These are phyloP conservation scores for Alloscopus bannaensis DNA, from an alignment of 2,888 invertebrate species.

Conservation along the genomic window DNA sequence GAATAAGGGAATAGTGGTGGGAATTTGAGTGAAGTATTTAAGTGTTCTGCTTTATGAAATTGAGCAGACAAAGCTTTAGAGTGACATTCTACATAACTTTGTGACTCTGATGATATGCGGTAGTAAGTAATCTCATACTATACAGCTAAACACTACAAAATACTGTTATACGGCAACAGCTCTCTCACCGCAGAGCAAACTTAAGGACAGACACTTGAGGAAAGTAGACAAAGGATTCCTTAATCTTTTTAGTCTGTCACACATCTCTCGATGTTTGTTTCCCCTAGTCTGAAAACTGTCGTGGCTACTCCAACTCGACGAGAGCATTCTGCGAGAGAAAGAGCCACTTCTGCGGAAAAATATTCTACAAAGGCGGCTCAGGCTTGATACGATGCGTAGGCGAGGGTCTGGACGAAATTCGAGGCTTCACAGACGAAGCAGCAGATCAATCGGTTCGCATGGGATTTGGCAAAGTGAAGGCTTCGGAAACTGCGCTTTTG, in stretches of 20 bases:
- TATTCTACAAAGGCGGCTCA: conserved; percentile 66
- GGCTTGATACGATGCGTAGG: conserved; percentile 67
- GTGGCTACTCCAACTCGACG: conserved; percentile 65
- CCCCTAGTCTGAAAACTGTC: conserved; percentile 62
- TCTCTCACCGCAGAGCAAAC: no score
- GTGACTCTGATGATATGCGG: no score
- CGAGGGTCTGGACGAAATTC: conserved; percentile 67
- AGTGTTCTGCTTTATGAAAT: no score
- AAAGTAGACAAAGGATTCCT: neutral
- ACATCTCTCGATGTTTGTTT: no score
- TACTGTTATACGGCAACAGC: no score
- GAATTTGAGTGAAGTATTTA: no score
- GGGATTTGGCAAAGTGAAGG: conserved; percentile 62
- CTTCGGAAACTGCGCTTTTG: conserved; percentile 60
- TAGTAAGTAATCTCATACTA: no score
- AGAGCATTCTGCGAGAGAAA: conserved; percentile 64
- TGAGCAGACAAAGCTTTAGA: no score
- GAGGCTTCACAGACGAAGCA: conserved; percentile 62
- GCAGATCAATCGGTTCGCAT: conserved; percentile 42
- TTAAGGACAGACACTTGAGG: no score
- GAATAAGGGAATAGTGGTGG: no score
- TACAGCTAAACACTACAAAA: no score
- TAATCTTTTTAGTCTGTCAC: neutral
- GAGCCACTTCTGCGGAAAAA: conserved; percentile 62
- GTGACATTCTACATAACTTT: no score